Evolutionary conservation across 2,888 invertebrate species (phyloP), one percentile per base, ranked within the genome.

Genomic region (Drosophila prolongata): DNA sequence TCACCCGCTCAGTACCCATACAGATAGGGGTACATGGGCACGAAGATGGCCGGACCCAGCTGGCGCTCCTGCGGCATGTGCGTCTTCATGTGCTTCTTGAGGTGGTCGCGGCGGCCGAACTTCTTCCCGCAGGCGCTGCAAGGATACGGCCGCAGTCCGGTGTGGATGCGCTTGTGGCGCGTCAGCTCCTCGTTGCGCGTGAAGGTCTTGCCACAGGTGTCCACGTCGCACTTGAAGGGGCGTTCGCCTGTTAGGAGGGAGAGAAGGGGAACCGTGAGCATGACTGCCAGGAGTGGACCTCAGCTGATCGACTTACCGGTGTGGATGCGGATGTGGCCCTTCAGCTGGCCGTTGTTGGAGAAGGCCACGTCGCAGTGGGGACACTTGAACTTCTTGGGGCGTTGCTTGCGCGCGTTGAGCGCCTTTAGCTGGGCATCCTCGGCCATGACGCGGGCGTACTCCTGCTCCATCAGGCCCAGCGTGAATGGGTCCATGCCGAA

Each of bases 101-200:
- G 93, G 91, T 99, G 98, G 91, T 99, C 98, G 82, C 98, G 96
- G 46, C 98, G 94, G 0, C 98, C 98, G 90, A 98, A 99, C 73
- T 96, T 95, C 93, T 99, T 99, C 4, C 97, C 97, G 89, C 98
- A 99, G 16, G 96, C 95, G 0, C 94, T 93, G 90, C 98, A 99
- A 0, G 96, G 95, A 91, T 96, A 98, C 0, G 98, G 97, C 50
- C 97, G 94, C 0, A 97, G 93, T 0, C 97, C 97, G 0, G 97
- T 96, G 91, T 98, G 98, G 50, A 98, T 98, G 76, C 97, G 93
- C 89, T 97, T 96, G 91, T 98, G 98, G n/a, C 98, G 94, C 0
- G 98, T 98, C 80, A 98, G 91, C 90, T 98, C 98, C 90, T 98
- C 98, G 91, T 98, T 98, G 76, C 98, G 94, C 0, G 98, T 98